Conservation (phyloP, 2,888 invertebrate genomes). For the Agriopis aurantiaria region DNA sequence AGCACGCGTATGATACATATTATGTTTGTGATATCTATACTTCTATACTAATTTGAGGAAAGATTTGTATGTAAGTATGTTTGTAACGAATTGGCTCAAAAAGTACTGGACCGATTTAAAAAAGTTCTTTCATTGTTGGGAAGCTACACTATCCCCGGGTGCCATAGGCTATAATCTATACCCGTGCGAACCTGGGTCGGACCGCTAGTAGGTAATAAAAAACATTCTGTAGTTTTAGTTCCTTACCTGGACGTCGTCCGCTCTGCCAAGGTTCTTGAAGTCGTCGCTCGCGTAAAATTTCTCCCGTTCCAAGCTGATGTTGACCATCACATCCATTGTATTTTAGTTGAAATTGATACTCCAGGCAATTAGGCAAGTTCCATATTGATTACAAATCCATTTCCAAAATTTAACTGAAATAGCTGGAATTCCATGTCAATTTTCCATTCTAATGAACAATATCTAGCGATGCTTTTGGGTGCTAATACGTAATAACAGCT, state of each 20-base stretch:
- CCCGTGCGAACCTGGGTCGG: too few species aligned
- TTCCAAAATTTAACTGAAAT: neutral
- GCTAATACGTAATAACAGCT: neutral
- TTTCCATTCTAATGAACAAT: neutral
- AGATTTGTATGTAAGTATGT: too few species aligned
- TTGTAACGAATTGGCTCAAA: too few species aligned
- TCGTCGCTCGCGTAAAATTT: slow-evolving; percentile 68
- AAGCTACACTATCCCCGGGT: too few species aligned
- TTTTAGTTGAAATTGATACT: slow-evolving; percentile 8
- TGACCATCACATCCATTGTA: slow-evolving; percentile 68
- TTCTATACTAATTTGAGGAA: too few species aligned
- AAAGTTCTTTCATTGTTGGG: too few species aligned
- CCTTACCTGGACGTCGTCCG: slow-evolving; percentile 69
- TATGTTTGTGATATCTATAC: too few species aligned
- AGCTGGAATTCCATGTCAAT: slow-evolving; percentile 6
- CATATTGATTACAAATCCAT: slow-evolving; percentile 7
- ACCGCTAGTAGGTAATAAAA: too few species aligned
- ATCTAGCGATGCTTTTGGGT: neutral
- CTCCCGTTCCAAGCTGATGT: slow-evolving; percentile 66
- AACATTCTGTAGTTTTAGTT: too few species aligned
- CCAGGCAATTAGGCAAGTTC: slow-evolving; percentile 39
- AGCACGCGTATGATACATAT: too few species aligned
- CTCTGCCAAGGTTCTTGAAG: slow-evolving; percentile 59
- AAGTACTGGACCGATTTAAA: too few species aligned
- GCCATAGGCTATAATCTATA: too few species aligned